A percentile compares a stretch with the other conserved stretches of the same genome.
Conservation (phyloP, 1,140 invertebrate species). For the Tenebrio molitor region DNA sequence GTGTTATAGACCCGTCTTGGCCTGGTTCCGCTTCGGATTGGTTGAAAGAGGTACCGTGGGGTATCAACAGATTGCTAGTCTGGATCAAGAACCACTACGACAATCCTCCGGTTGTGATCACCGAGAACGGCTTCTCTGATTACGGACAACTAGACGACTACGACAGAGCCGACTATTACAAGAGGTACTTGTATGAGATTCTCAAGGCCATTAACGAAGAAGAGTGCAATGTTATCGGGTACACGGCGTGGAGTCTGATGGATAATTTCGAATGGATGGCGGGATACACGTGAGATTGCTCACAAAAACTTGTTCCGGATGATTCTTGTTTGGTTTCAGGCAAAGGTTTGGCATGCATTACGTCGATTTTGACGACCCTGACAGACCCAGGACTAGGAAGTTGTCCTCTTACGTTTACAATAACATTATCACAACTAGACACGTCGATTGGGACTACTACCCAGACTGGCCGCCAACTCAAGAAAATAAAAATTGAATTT, state of each 20-base stretch:
- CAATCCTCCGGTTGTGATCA: constrained; percentile 75
- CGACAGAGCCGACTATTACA: constrained; percentile 48
- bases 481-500: background rate
- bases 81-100: constrained; percentile 75
- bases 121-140: constrained; percentile 75
- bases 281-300: constrained; percentile 65
- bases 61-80: constrained; percentile 72
- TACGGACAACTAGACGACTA: constrained; percentile 47
- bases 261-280: constrained; percentile 77
- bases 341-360: constrained; percentile 47
- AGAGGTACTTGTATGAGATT: constrained; percentile 15
- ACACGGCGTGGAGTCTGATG: constrained; percentile 75
- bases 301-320: background rate
- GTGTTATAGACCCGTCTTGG: background rate
- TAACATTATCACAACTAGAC: constrained; percentile 48
- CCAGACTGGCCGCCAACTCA: background rate
- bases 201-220: constrained; percentile 51
- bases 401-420: constrained; percentile 47
- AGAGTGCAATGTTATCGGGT: constrained; percentile 66
- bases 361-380: constrained; percentile 52
- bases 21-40: background rate
- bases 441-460: constrained; percentile 21
- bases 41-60: constrained; percentile 55
- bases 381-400: constrained; percentile 49
- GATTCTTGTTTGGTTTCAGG: constrained; percentile 26